Conservation (phyloP, 2,888 invertebrate species). For the Gasteruption jaculator region DNA sequence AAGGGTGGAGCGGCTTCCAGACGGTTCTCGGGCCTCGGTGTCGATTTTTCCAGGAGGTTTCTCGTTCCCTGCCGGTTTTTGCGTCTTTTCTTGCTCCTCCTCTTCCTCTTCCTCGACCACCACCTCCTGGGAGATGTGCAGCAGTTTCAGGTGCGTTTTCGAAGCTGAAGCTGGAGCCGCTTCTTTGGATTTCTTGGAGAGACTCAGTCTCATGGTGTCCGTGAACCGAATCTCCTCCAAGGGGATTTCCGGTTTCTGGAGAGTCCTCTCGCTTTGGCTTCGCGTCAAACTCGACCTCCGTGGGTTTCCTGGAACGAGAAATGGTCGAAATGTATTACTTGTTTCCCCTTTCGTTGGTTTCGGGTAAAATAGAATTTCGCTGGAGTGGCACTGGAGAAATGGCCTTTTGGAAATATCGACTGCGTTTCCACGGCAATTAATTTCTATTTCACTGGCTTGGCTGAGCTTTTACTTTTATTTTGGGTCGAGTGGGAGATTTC, state of each 20-base stretch:
- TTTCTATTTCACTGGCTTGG: too few species aligned
- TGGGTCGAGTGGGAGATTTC: too few species aligned
- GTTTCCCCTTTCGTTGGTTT: neutral
- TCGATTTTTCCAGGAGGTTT: neutral
- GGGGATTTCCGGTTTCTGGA: slow-evolving; percentile 50
- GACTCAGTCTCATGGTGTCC: slow-evolving; percentile 80
- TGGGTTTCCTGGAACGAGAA: slow-evolving; percentile 18
- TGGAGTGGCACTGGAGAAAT: neutral
- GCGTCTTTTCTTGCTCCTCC: neutral
- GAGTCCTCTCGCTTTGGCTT: slow-evolving; percentile 53
- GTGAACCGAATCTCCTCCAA: slow-evolving; percentile 62
- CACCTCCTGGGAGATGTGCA: neutral
- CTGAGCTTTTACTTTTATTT: too few species aligned
- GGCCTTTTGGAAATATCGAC: too few species aligned
- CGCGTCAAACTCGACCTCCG: slow-evolving; percentile 37
- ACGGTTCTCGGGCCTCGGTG: slow-evolving; percentile 15
- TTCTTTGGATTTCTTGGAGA: slow-evolving; percentile 58
- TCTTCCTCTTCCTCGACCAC: neutral
- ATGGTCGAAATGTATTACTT: too few species aligned
- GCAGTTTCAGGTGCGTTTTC: too few species aligned
- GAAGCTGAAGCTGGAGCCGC: slow-evolving; percentile 47
- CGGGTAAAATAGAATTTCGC: neutral
- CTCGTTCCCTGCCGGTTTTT: slow-evolving; percentile 1
- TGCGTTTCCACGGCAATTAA: too few species aligned
- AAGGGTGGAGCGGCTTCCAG: too few species aligned